These are phyloP conservation scores for Drosophila burlai DNA, from an alignment of 1,140 invertebrate genomes.

Conservation along the genomic window DNA sequence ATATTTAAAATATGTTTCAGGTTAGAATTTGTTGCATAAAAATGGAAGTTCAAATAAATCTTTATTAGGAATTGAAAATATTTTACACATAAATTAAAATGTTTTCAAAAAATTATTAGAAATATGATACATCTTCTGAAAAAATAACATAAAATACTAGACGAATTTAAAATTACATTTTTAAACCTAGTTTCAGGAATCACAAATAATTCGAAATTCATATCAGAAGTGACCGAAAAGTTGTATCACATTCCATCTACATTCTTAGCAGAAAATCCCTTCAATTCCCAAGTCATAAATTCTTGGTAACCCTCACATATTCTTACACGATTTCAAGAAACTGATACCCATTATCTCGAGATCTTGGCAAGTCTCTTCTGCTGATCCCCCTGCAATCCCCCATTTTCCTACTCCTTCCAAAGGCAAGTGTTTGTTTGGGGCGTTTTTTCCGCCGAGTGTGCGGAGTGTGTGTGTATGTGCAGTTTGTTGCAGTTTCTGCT, in stretches of 20 bases:
- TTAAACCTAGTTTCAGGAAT: no score
- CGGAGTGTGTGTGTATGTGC: constrained; percentile 13
- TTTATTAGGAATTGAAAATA: no score
- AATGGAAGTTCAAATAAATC: no score
- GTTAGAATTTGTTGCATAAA: no score
- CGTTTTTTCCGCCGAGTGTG: constrained; percentile 43
- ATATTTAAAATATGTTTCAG: no score
- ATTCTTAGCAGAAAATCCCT: background rate
- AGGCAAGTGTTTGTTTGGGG: constrained; percentile 75
- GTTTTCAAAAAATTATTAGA: no score
- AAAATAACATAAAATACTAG: no score
- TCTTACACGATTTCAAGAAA: constrained; percentile 6
- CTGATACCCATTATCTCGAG: constrained; percentile 11
- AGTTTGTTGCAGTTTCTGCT: constrained; percentile 28
- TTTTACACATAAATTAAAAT: no score
- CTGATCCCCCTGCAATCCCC: background rate
- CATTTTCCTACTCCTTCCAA: constrained; percentile 4
- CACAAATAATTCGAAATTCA: no score
- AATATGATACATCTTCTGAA: no score
- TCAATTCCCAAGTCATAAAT: constrained; percentile 1
- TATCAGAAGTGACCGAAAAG: no score
- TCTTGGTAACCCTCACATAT: background rate
- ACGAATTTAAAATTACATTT: no score
- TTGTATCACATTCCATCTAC: background rate
- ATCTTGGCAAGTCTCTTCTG: background rate